Conservation (phyloP, 35 echinoderm and acorn worm genomes). For the Anneissia japonica region DNA sequence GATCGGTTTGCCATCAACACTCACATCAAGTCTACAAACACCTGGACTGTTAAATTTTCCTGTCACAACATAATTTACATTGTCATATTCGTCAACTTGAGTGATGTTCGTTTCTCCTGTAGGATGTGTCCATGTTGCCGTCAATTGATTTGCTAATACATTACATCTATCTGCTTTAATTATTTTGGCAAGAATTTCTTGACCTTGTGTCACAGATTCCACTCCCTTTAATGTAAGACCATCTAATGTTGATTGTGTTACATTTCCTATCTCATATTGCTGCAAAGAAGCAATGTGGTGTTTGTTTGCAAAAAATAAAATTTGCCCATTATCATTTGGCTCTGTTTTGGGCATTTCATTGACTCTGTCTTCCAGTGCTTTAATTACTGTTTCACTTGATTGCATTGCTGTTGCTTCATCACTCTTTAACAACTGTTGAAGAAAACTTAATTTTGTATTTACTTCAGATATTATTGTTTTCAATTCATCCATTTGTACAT, state of each 20-base stretch:
- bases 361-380: background rate
- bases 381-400: background rate
- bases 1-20: background rate
- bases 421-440: background rate
- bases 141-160: background rate
- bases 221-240: background rate
- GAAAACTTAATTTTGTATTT: background rate
- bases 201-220: background rate
- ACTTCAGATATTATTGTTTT: background rate
- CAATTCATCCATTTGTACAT: background rate
- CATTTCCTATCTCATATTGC: background rate
- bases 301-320: background rate
- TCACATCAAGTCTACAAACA: background rate
- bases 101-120: background rate
- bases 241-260: background rate
- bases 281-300: background rate
- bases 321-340: background rate
- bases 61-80: background rate
- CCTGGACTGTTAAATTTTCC: background rate
- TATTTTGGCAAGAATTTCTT: background rate
- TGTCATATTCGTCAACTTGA: background rate
- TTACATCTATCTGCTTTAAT: background rate
- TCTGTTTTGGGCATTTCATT: background rate
- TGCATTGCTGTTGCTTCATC: background rate
- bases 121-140: background rate